A percentile compares a stretch with the other conserved stretches of the same genome.
Evolutionary conservation across 2,888 invertebrate species (phyloP).

Genomic region (Amphipyra berbera): DNA sequence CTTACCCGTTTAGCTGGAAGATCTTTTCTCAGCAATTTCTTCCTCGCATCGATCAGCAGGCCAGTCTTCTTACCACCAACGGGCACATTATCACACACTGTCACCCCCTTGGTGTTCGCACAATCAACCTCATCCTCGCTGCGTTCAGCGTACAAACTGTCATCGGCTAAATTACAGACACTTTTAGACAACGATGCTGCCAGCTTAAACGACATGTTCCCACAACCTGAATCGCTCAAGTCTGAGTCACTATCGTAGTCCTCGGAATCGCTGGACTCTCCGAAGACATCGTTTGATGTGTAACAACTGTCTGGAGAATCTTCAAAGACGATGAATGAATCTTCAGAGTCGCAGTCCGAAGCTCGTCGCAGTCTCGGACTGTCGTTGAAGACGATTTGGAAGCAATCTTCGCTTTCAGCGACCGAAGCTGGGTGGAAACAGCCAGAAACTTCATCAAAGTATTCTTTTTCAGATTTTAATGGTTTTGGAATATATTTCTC

Average conservation of each 20-base stretch:
- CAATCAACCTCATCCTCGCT: constrained; percentile 81
- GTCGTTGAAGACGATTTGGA: constrained; percentile 85
- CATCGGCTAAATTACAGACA: constrained; percentile 80
- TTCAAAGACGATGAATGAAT: constrained; percentile 89
- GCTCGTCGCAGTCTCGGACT: constrained; percentile 65
- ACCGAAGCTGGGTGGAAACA: constrained; percentile 74
- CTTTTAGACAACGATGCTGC: constrained; percentile 75
- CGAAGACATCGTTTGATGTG: constrained; percentile 81
- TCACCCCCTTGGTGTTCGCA: constrained; percentile 55
- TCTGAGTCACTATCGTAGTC: constrained; percentile 62
- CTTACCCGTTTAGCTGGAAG: constrained; percentile 78
- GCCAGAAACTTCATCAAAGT: constrained; percentile 82
- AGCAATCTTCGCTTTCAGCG: constrained; percentile 80
- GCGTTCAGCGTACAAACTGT: constrained; percentile 73
- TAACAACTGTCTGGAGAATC: constrained; percentile 82
- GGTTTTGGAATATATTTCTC: constrained; percentile 37
- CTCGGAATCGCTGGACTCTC: constrained; percentile 61
- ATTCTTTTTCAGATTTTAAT: constrained; percentile 58
- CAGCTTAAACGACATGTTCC: constrained; percentile 63
- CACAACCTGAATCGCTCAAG: constrained; percentile 73
- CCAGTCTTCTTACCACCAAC: constrained; percentile 56
- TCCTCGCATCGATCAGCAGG: constrained; percentile 71
- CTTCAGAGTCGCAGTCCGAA: constrained; percentile 90
- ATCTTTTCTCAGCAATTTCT: constrained; percentile 68
- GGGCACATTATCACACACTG: constrained; percentile 25